These are phyloP conservation scores for Polyodon spathula DNA, from an alignment of 2,113 vertebrate genomes.

Conservation along the genomic window DNA sequence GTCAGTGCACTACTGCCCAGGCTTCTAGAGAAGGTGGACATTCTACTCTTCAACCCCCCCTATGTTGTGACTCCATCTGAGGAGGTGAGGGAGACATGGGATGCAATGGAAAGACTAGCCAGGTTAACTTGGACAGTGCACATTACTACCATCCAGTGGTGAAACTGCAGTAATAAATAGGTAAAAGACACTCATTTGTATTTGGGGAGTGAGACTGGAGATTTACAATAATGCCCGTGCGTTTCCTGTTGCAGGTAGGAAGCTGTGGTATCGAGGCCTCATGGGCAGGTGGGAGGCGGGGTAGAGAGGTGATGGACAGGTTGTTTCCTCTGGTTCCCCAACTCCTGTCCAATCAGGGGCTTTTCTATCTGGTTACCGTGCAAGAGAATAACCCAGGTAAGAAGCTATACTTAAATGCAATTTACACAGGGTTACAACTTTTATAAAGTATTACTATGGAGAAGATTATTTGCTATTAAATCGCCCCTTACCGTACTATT, in stretches of 20 bases:
- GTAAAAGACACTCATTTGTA: not conserved
- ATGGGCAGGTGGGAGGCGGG: conserved; percentile 83
- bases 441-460: too few species aligned
- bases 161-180: not conserved
- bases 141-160: conserved; percentile 13
- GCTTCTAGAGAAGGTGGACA: conserved; percentile 73
- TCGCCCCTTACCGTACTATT: too few species aligned
- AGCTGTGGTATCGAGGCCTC: conserved; percentile 72
- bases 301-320: conserved; percentile 81
- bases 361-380: conserved; percentile 81
- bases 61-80: conserved; percentile 86
- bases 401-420: conserved; percentile 1
- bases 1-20: conserved; percentile 56
- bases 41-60: conserved; percentile 88
- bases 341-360: conserved; percentile 68
- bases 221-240: not conserved
- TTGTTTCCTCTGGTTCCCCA: conserved; percentile 69
- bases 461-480: too few species aligned
- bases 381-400: conserved; percentile 84
- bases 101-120: not conserved
- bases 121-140: not conserved
- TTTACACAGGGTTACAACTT: not conserved
- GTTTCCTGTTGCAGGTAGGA: conserved; percentile 57
- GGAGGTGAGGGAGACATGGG: conserved; percentile 61
- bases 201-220: not conserved